Percentiles rank a stretch among this genome's conserved stretches.
Evolutionary conservation across 2,797 vertebrate genomes (phyloP).

Genomic region (Macroramphosus scolopax): DNA sequence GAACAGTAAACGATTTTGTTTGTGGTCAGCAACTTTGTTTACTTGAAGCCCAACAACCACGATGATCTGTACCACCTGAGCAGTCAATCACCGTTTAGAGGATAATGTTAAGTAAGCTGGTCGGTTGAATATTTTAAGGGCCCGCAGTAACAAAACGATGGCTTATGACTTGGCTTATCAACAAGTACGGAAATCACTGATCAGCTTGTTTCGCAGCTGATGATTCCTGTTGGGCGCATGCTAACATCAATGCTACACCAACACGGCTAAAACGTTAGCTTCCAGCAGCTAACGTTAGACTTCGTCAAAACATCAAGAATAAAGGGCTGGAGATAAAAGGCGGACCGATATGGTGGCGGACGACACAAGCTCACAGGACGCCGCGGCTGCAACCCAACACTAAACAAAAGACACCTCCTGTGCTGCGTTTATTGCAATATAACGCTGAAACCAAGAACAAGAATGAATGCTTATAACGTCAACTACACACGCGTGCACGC

Average conservation of each 20-base stretch:
- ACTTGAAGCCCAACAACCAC: constrained; percentile 36
- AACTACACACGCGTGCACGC: constrained; percentile 53
- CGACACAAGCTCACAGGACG: not conserved
- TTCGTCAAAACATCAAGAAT: constrained; percentile 43
- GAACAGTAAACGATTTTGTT: constrained; percentile 17
- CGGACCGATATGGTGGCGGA: not conserved
- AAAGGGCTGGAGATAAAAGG: not conserved
- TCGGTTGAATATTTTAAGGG: not conserved
- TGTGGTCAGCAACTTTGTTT: constrained; percentile 67
- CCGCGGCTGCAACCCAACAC: not conserved
- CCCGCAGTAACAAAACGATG: not conserved
- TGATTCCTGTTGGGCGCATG: constrained; percentile 38
- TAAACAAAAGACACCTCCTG: not conserved
- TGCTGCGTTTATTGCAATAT: constrained; percentile 24
- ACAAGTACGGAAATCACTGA: not conserved
- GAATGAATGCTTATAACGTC: constrained; percentile 45
- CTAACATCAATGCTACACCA: constrained; percentile 59
- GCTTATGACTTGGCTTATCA: not conserved
- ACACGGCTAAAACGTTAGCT: constrained; percentile 65
- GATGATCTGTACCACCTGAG: constrained; percentile 25
- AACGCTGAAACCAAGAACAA: constrained; percentile 50
- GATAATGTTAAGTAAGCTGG: not conserved
- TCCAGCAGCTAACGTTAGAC: constrained; percentile 44
- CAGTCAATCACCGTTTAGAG: not conserved
- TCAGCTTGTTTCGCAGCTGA: not conserved